A percentile compares a stretch with the other conserved stretches of the same genome.
phyloP scores from a whole-genome alignment of 2,113 vertebrate genomes.

The Alouatta palliata region DNA sequence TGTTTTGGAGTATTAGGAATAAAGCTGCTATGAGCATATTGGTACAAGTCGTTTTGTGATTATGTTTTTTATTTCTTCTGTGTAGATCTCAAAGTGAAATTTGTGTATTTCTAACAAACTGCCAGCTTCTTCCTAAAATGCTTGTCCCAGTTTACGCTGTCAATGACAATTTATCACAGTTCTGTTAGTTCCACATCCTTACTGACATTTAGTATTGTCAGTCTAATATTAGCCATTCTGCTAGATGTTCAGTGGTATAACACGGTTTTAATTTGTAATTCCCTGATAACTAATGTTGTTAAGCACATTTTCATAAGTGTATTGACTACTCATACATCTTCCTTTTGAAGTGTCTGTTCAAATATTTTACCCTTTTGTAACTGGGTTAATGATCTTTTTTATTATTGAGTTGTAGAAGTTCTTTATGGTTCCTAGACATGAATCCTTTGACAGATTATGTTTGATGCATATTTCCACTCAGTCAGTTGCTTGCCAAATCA shows the following conservation, averaged over 20 bases:
- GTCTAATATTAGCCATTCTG: background rate
- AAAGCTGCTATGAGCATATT: background rate
- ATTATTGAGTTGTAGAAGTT: background rate
- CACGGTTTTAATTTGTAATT: background rate
- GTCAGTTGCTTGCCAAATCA: background rate
- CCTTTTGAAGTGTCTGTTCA: background rate
- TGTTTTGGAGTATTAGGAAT: background rate
- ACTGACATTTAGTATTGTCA: background rate
- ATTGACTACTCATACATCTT: background rate
- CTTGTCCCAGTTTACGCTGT: background rate
- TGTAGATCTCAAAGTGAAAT: background rate
- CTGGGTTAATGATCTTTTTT: background rate
- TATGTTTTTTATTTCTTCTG: background rate
- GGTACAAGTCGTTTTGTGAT: background rate
- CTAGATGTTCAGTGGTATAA: background rate
- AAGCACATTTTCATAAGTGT: background rate
- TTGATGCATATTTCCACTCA: background rate
- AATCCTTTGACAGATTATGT: background rate
- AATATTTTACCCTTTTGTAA: background rate
- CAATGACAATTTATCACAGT: background rate
- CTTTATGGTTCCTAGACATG: background rate
- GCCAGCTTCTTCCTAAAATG: background rate
- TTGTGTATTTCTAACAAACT: slow-evolving; percentile 20
- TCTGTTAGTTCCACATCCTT: background rate
- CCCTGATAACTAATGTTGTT: background rate